Percentiles rank a stretch among this genome's conserved stretches.
phyloP scores from a whole-genome alignment of 2,888 invertebrate genomes.

The Eupithecia dodoneata region DNA sequence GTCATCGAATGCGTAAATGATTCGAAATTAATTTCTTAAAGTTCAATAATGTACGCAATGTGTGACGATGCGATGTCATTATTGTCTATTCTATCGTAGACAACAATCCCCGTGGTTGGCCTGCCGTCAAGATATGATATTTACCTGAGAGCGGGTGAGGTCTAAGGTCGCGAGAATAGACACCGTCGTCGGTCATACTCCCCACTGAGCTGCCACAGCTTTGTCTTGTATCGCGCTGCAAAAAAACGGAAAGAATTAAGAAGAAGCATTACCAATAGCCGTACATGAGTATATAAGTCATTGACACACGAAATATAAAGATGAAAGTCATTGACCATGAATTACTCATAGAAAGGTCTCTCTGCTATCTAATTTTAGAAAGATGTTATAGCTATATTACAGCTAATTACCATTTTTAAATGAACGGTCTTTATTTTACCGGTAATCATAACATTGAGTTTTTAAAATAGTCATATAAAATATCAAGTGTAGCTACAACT shows the following conservation, averaged over 20 bases:
- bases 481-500: not conserved
- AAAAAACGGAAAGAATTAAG: constrained; percentile 20
- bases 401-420: not conserved
- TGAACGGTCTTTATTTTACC: not conserved
- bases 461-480: too few relatives aligned
- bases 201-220: constrained; percentile 79
- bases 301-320: not conserved
- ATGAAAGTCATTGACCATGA: not conserved
- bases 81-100: too few relatives aligned
- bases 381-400: not conserved
- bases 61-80: too few relatives aligned
- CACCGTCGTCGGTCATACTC: constrained; percentile 73
- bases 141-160: constrained; percentile 74
- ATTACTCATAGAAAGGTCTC: not conserved
- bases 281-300: not conserved
- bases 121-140: constrained; percentile 4
- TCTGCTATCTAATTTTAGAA: not conserved
- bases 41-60: too few relatives aligned
- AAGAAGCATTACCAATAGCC: not conserved
- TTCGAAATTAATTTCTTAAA: too few relatives aligned
- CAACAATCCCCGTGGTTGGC: too few relatives aligned
- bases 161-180: constrained; percentile 73
- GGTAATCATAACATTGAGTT: not conserved
- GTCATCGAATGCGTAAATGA: too few relatives aligned
- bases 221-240: constrained; percentile 74